Conservation (phyloP, 92 coral and sea anemone genomes). For the Heteractis magnifica region DNA sequence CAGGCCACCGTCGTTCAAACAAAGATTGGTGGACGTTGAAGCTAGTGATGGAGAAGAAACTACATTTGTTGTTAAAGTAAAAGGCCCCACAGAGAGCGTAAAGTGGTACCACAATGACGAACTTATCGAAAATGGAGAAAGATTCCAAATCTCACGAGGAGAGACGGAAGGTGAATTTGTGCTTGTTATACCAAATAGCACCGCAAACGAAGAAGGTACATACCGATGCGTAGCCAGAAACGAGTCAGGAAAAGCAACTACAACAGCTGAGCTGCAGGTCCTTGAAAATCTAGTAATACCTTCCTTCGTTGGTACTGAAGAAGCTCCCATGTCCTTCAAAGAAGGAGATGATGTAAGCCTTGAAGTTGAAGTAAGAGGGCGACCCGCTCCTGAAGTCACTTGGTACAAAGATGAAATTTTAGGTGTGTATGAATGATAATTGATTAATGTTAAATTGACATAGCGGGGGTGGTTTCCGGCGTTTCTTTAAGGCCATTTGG, state of each 20-base stretch:
- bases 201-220: constrained; percentile 66
- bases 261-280: constrained; percentile 68
- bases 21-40: constrained; percentile 82
- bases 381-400: constrained; percentile 67
- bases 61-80: constrained; percentile 80
- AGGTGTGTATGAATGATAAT: constrained; percentile 6
- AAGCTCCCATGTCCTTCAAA: constrained; percentile 53
- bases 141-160: constrained; percentile 57
- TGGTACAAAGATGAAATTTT: constrained; percentile 80
- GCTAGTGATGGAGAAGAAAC: constrained; percentile 94
- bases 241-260: constrained; percentile 69
- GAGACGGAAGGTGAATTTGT: constrained; percentile 58
- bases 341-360: constrained; percentile 71
- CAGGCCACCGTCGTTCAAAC: constrained; percentile 79
- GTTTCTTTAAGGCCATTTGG: too few species aligned
- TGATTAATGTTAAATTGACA: background rate
- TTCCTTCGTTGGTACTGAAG: constrained; percentile 60
- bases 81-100: constrained; percentile 71
- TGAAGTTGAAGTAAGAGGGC: constrained; percentile 62
- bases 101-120: constrained; percentile 77
- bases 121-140: constrained; percentile 62
- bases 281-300: constrained; percentile 58
- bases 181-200: constrained; percentile 65
- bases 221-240: constrained; percentile 80
- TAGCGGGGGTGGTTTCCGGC: too few species aligned